These are phyloP conservation scores for Esox masquinongy DNA, from an alignment of 2,797 vertebrate species.

Conservation along the genomic window DNA sequence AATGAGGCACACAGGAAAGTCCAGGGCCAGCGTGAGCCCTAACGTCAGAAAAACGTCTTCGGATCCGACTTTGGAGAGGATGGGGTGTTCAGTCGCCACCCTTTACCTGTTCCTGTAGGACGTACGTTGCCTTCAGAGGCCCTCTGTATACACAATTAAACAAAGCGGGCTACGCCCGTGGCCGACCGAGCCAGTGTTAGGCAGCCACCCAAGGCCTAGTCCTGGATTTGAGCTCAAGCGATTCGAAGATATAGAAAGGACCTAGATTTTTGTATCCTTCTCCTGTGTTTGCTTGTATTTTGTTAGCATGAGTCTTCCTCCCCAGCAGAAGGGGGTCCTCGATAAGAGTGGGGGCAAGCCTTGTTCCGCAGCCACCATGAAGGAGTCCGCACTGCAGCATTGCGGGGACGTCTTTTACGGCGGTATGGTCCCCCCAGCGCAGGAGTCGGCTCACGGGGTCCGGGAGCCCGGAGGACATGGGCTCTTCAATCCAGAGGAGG, in stretches of 20 bases:
- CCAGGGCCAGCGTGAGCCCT: conserved; percentile 9
- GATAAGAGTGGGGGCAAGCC: conserved; percentile 83
- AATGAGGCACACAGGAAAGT: conserved; percentile 53
- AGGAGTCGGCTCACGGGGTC: conserved; percentile 65
- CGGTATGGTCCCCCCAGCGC: conserved; percentile 68
- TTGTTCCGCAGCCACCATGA: conserved; percentile 75
- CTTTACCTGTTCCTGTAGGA: conserved; percentile 65
- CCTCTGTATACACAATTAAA: conserved; percentile 55
- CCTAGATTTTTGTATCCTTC: conserved; percentile 6
- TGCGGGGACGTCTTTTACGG: conserved; percentile 86
- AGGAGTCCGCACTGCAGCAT: conserved; percentile 79
- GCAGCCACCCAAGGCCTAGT: conserved; percentile 42
- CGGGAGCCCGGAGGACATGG: conserved; percentile 58
- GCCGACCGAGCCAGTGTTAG: conserved; percentile 29
- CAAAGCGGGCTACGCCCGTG: conserved; percentile 31
- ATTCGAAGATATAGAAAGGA: conserved; percentile 27
- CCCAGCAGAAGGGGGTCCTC: conserved; percentile 84
- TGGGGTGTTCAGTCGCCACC: conserved; percentile 51
- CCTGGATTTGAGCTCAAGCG: conserved; percentile 29
- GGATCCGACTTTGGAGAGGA: conserved; percentile 58
- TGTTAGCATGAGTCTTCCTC: conserved; percentile 88
- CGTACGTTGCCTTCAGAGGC: conserved; percentile 63
- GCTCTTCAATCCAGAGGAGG: conserved; percentile 82
- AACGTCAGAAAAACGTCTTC: conserved; percentile 34
- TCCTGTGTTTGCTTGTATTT: conserved; percentile 9